phyloP scores from a whole-genome alignment of 2,888 invertebrate species.

The Sinhomidia bicolor region DNA sequence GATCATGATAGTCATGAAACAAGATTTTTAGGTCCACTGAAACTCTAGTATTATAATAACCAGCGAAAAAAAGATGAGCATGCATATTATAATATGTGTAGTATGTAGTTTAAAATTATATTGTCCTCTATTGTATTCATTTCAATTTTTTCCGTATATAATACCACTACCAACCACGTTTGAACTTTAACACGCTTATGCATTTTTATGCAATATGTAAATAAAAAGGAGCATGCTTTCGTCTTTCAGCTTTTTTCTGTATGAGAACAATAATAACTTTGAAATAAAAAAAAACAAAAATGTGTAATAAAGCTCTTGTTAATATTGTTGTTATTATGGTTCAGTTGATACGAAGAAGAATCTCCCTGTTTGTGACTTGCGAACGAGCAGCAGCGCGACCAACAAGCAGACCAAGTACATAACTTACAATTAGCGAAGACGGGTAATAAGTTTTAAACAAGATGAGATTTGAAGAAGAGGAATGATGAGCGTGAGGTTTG shows the following conservation, averaged over 20 bases:
- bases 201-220: conserved; percentile 48
- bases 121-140: conserved; percentile 37
- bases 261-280: conserved; percentile 15
- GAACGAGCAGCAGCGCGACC: not conserved
- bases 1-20: conserved; percentile 35
- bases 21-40: conserved; percentile 41
- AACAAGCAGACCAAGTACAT: conserved; percentile 34
- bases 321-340: not conserved
- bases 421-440: conserved; percentile 68
- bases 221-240: conserved; percentile 12
- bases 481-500: conserved; percentile 1
- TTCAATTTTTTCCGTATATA: conserved; percentile 1
- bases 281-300: not conserved
- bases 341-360: not conserved
- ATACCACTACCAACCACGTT: conserved; percentile 2
- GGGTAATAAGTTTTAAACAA: conserved; percentile 32
- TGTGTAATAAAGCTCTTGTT: conserved; percentile 24
- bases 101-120: no score
- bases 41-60: conserved; percentile 20
- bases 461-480: conserved; percentile 29
- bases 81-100: not conserved
- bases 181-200: conserved; percentile 42
- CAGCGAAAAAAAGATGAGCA: not conserved
- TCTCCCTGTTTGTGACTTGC: not conserved
- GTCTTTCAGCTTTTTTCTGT: not conserved